phyloP scores from a whole-genome alignment of 2,888 invertebrate genomes.

The Drosophila mimica region DNA sequence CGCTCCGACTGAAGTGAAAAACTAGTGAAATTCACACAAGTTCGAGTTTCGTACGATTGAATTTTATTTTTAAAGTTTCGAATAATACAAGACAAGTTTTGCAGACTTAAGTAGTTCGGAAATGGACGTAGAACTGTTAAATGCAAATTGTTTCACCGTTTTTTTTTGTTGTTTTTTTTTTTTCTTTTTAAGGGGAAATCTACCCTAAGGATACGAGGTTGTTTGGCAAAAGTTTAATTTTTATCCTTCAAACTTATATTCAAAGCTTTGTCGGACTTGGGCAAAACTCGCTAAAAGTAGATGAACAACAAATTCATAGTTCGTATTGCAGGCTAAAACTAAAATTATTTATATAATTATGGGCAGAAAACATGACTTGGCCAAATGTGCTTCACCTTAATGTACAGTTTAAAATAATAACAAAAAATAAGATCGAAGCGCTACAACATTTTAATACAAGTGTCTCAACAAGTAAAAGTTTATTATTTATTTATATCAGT shows the following conservation, averaged over 20 bases:
- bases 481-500: slow-evolving; percentile 1
- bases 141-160: slow-evolving; percentile 3
- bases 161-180: background rate
- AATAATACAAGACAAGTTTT: background rate
- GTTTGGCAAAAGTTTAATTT: slow-evolving; percentile 4
- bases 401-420: background rate
- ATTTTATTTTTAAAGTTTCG: background rate
- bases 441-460: background rate
- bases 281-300: background rate
- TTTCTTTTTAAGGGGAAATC: background rate
- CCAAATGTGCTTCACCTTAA: background rate
- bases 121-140: background rate
- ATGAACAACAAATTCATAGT: background rate
- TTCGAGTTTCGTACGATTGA: background rate
- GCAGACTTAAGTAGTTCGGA: background rate
- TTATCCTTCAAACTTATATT: slow-evolving; percentile 2
- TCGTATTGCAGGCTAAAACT: background rate
- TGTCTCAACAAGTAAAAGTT: slow-evolving; percentile 1
- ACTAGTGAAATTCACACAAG: background rate
- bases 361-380: background rate
- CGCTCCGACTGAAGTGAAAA: background rate
- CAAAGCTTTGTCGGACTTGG: slow-evolving; percentile 3
- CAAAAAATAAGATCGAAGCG: background rate
- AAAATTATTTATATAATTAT: background rate
- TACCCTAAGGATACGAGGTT: background rate